Percentiles rank a stretch among this genome's conserved stretches.
These are phyloP conservation scores for Platichthys stellatus DNA, from an alignment of 2,113 vertebrate genomes.

Conservation along the genomic window DNA sequence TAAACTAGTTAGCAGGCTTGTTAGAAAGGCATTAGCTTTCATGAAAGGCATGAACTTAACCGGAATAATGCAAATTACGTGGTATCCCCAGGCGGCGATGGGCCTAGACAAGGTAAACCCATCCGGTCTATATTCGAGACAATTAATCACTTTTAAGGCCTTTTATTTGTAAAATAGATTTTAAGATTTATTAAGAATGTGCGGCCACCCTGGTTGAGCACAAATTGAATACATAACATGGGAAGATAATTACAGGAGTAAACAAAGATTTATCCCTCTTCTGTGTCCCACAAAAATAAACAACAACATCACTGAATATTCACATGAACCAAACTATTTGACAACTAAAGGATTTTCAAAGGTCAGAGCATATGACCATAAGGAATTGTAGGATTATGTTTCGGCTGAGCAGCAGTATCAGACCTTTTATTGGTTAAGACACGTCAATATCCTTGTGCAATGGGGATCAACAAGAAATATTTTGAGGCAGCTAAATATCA, in stretches of 20 bases:
- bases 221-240: background rate
- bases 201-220: no score
- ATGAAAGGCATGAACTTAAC: no score
- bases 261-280: background rate
- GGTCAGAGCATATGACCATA: background rate
- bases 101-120: no score
- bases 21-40: no score
- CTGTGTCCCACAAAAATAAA: constrained; percentile 13
- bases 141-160: no score
- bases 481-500: background rate
- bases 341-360: constrained; percentile 7
- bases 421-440: constrained; percentile 16
- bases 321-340: constrained; percentile 12
- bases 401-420: background rate
- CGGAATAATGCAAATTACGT: no score
- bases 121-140: no score
- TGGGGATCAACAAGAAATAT: background rate
- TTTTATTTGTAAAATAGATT: no score
- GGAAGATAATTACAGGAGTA: background rate
- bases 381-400: constrained; percentile 18
- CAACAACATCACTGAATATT: background rate
- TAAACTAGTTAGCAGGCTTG: no score
- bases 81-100: no score
- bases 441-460: background rate
- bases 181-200: no score